Evolutionary conservation across 1,140 invertebrate species (phyloP).

Genomic region (Panulirus ornatus): DNA sequence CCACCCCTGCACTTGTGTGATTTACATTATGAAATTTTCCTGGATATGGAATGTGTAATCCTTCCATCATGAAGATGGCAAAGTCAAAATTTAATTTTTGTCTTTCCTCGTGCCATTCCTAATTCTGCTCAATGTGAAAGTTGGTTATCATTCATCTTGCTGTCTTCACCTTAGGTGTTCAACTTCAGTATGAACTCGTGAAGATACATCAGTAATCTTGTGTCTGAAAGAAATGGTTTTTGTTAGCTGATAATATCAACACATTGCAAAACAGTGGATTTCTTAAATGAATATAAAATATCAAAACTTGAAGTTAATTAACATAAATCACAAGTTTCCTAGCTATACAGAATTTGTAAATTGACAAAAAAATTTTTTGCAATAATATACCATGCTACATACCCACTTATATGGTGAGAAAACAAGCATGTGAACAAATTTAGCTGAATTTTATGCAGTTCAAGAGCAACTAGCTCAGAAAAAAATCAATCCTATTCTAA

Average conservation of each 20-base stretch:
- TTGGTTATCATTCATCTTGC: slow-evolving; percentile 53
- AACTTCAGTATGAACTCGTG: slow-evolving; percentile 60
- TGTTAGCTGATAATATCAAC: slow-evolving; percentile 59
- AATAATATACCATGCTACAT: neutral
- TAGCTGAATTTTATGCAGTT: neutral
- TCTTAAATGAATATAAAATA: neutral
- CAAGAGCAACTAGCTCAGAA: neutral
- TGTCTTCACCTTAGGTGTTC: slow-evolving; percentile 45
- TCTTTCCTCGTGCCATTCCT: slow-evolving; percentile 44
- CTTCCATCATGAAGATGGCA: slow-evolving; percentile 55
- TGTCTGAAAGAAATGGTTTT: slow-evolving; percentile 66
- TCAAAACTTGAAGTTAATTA: neutral
- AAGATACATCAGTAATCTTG: slow-evolving; percentile 64
- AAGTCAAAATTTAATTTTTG: slow-evolving; percentile 26
- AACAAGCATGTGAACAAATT: neutral
- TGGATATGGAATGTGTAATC: slow-evolving; percentile 64
- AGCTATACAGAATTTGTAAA: neutral
- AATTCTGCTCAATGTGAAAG: slow-evolving; percentile 35
- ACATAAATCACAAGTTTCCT: neutral
- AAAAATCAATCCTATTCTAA: neutral
- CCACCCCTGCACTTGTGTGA: slow-evolving; percentile 27
- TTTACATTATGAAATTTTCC: slow-evolving; percentile 56
- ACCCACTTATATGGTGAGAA: neutral
- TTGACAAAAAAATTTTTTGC: neutral
- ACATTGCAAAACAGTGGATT: slow-evolving; percentile 26